Conservation (phyloP, 2,888 invertebrate species). For the Danaus chrysippus region DNA sequence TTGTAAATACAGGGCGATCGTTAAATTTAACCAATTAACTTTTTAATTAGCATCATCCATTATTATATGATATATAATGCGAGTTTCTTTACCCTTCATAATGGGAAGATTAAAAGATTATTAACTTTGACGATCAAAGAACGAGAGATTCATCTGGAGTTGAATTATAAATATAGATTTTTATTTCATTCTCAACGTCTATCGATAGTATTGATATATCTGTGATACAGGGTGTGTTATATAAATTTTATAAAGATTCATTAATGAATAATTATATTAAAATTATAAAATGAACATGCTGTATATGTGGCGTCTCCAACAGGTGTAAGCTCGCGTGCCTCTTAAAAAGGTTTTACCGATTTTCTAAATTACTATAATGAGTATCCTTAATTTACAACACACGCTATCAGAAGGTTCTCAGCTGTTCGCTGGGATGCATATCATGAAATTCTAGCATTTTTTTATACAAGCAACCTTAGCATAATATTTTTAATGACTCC, state of each 20-base stretch:
- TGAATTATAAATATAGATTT: too few species aligned
- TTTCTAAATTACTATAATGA: slow-evolving; percentile 31
- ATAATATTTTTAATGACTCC: too few species aligned
- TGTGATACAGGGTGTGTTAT: too few species aligned
- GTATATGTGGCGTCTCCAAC: slow-evolving; percentile 28
- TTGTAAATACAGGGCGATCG: slow-evolving; percentile 46
- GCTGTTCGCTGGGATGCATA: slow-evolving; percentile 11
- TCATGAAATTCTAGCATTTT: slow-evolving; percentile 10
- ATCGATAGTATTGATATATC: too few species aligned
- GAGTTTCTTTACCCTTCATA: not conserved
- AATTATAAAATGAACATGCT: slow-evolving; percentile 23
- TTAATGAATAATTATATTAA: not conserved
- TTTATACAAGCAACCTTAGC: not conserved
- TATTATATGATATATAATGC: not conserved
- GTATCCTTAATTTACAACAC: slow-evolving; percentile 14
- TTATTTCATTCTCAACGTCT: too few species aligned
- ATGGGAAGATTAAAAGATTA: not conserved
- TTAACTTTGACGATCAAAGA: too few species aligned
- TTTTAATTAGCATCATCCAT: slow-evolving; percentile 35
- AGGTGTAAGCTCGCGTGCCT: slow-evolving; percentile 37
- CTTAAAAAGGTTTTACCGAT: slow-evolving; percentile 30
- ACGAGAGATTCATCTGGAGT: too few species aligned
- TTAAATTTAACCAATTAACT: slow-evolving; percentile 30
- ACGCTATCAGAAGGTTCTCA: slow-evolving; percentile 13
- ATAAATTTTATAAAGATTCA: not conserved